Evolutionary conservation across 2,797 vertebrate species (phyloP).

Genomic region (Pelodytes ibericus): DNA sequence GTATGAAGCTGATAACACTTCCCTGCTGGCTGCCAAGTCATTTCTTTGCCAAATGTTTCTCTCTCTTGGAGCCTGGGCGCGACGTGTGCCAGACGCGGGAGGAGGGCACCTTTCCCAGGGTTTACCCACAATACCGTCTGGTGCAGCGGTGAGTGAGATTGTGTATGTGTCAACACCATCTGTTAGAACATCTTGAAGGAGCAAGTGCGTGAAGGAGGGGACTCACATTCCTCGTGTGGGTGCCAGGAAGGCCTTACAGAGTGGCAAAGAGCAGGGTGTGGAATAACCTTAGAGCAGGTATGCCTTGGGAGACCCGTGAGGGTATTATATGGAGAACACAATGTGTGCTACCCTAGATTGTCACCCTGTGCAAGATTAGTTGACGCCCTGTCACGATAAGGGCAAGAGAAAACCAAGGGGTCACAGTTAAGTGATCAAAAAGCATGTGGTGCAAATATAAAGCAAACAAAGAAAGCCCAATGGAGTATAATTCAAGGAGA

Average conservation of each 20-base stretch:
- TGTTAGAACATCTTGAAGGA: conserved; percentile 45
- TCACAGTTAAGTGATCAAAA: too few relatives aligned
- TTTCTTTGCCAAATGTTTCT: conserved; percentile 49
- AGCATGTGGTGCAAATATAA: too few relatives aligned
- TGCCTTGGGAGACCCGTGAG: background rate
- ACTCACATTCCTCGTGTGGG: background rate
- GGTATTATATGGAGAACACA: too few relatives aligned
- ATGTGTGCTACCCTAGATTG: too few relatives aligned
- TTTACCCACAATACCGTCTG: conserved; percentile 57
- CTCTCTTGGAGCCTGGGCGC: conserved; percentile 46
- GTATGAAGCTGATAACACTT: conserved; percentile 48
- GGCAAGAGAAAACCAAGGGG: too few relatives aligned
- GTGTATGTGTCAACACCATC: conserved; percentile 55
- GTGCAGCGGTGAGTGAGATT: conserved; percentile 51
- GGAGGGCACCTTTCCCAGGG: conserved; percentile 55
- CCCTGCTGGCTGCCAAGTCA: conserved; percentile 45
- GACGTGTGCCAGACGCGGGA: conserved; percentile 48
- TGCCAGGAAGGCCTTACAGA: conserved; percentile 6
- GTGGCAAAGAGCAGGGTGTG: background rate
- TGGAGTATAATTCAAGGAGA: too few relatives aligned
- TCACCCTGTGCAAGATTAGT: too few relatives aligned
- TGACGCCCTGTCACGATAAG: too few relatives aligned
- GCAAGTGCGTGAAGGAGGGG: background rate
- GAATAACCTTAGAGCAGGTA: background rate
- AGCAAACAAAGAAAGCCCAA: too few relatives aligned